A percentile compares a stretch with the other conserved stretches of the same genome.
Evolutionary conservation across 1,140 invertebrate genomes (phyloP).

Genomic region (Macrotrachela quadricornifera): DNA sequence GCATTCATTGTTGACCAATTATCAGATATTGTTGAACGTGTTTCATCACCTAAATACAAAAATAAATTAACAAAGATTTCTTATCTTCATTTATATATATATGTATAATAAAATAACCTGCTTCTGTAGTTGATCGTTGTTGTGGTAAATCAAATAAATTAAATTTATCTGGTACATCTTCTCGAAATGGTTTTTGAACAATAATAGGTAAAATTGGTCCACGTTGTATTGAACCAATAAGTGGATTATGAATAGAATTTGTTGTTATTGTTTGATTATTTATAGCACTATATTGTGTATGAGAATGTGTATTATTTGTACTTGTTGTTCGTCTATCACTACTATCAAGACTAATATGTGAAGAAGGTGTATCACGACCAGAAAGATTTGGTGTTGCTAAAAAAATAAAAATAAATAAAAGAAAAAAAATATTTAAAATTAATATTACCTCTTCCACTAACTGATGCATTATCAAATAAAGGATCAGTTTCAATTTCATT

Average conservation of each 20-base stretch:
- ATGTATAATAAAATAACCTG: too few species aligned
- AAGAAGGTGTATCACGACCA: conserved; percentile 75
- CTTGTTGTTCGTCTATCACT: neutral
- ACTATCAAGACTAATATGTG: conserved; percentile 37
- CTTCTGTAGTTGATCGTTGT: conserved; percentile 11
- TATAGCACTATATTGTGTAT: neutral
- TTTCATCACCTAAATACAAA: too few species aligned
- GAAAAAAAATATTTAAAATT: too few species aligned
- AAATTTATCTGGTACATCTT: conserved; percentile 90
- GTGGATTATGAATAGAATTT: neutral
- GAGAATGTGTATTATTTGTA: neutral
- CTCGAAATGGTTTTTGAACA: conserved; percentile 41
- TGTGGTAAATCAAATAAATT: conserved; percentile 75
- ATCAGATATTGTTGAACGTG: too few species aligned
- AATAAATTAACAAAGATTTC: too few species aligned
- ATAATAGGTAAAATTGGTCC: conserved; percentile 35
- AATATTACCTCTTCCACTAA: too few species aligned
- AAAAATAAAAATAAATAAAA: too few species aligned
- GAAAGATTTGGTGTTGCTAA: conserved; percentile 66
- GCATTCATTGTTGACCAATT: too few species aligned
- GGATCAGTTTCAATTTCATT: too few species aligned
- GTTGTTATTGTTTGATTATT: neutral
- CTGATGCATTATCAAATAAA: too few species aligned
- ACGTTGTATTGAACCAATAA: conserved; percentile 36
- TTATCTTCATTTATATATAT: too few species aligned